Evolutionary conservation across 2,797 vertebrate species (phyloP).

Genomic region (Onychomys leucogaster): DNA sequence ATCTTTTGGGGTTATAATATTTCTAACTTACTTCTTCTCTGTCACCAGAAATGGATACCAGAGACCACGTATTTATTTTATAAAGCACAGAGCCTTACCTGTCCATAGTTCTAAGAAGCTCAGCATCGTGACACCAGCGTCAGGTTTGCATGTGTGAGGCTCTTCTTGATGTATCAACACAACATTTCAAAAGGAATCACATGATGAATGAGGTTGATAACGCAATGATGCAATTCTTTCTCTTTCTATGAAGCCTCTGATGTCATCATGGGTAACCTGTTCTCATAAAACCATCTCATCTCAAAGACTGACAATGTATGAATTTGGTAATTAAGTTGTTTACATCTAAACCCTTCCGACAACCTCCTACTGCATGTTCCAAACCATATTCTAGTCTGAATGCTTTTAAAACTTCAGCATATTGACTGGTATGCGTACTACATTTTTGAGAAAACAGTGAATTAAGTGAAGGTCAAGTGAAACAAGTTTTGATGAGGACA

Average conservation of each 20-base stretch:
- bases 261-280: rapidly evolving
- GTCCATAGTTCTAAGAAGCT: background rate
- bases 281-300: background rate
- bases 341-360: background rate
- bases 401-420: background rate
- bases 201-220: no score
- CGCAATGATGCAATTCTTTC: background rate
- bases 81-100: background rate
- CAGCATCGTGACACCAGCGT: background rate
- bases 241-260: background rate
- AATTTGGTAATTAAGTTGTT: background rate
- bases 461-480: background rate
- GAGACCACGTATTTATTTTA: background rate
- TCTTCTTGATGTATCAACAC: background rate
- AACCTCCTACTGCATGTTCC: background rate
- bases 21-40: background rate
- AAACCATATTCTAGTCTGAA: background rate
- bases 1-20: background rate
- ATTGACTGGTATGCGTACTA: background rate
- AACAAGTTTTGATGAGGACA: no score
- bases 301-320: background rate
- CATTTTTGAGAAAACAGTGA: background rate
- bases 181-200: background rate
- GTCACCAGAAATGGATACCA: background rate
- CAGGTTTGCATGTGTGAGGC: background rate